Conservation (phyloP, 30 jellyfish, hydroid and myxozoan genomes). For the Morbakka virulenta region DNA sequence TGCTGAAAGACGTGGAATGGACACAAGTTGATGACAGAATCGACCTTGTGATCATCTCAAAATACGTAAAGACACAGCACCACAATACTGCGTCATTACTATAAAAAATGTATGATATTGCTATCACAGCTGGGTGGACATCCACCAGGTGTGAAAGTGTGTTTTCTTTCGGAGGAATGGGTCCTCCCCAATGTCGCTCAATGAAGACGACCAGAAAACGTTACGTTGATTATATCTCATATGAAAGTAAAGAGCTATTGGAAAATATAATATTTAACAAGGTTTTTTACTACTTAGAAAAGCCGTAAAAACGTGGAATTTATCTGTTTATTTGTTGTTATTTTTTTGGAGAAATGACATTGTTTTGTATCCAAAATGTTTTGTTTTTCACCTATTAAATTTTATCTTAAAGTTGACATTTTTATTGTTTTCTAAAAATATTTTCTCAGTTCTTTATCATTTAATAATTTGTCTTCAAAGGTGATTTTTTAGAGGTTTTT, state of each 20-base stretch:
- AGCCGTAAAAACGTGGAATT: too few species aligned
- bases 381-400: too few species aligned
- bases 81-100: neutral
- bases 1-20: slow-evolving; percentile 36
- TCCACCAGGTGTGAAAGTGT: slow-evolving; percentile 5
- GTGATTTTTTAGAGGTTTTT: too few species aligned
- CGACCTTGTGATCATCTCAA: slow-evolving; percentile 18
- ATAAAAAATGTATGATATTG: slow-evolving; percentile 5
- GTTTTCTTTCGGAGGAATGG: slow-evolving; percentile 6
- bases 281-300: too few species aligned
- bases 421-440: too few species aligned
- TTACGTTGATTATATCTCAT: slow-evolving; percentile 1
- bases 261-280: neutral
- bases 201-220: slow-evolving; percentile 28
- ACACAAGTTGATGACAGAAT: slow-evolving; percentile 11
- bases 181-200: slow-evolving; percentile 28
- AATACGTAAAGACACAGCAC: slow-evolving; percentile 15
- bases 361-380: too few species aligned
- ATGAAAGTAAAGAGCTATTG: slow-evolving; percentile 10
- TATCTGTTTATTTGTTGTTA: too few species aligned
- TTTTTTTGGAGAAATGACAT: too few species aligned
- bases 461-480: too few species aligned
- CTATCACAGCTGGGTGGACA: slow-evolving; percentile 45
- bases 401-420: too few species aligned
- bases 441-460: too few species aligned